These are phyloP conservation scores for Eudasyphora cyanicolor DNA, from an alignment of 2,888 invertebrate species.

Conservation along the genomic window DNA sequence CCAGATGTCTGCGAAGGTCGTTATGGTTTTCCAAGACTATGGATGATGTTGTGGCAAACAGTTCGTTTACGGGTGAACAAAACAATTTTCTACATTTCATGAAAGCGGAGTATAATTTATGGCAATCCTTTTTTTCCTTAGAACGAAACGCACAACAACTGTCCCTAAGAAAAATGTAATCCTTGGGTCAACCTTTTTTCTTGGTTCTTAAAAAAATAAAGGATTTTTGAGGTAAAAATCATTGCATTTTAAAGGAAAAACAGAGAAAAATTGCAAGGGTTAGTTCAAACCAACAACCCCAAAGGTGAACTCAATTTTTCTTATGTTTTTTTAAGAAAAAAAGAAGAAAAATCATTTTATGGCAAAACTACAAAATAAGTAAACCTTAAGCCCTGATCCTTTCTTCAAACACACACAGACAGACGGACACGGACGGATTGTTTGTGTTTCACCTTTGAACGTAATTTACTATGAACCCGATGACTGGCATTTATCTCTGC, in stretches of 20 bases:
- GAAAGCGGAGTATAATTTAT: constrained; percentile 40
- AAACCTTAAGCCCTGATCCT: constrained; percentile 72
- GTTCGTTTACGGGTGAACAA: constrained; percentile 66
- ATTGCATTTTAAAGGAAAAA: constrained; percentile 72
- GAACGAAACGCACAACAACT: too few relatives aligned
- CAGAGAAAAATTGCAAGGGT: constrained; percentile 57
- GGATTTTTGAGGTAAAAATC: constrained; percentile 74
- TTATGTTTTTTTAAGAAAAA: constrained; percentile 39
- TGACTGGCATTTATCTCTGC: constrained; percentile 67
- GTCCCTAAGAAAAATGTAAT: constrained; percentile 35
- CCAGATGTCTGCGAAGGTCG: constrained; percentile 47
- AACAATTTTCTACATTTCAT: constrained; percentile 31
- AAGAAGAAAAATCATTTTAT: constrained; percentile 63
- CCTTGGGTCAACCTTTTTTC: constrained; percentile 35
- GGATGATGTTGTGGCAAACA: constrained; percentile 56
- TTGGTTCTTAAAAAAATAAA: constrained; percentile 32
- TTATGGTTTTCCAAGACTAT: constrained; percentile 50
- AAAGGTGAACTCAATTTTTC: constrained; percentile 34
- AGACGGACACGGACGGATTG: constrained; percentile 67
- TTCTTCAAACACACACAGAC: constrained; percentile 51
- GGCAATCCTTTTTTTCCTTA: background rate
- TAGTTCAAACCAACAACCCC: constrained; percentile 27
- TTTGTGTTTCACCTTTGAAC: constrained; percentile 76
- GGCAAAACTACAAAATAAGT: constrained; percentile 61
- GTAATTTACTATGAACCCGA: constrained; percentile 77